A percentile compares a stretch with the other conserved stretches of the same genome.
These are phyloP conservation scores for Cavia aperea DNA, from an alignment of 2,113 vertebrate genomes.

Conservation along the genomic window DNA sequence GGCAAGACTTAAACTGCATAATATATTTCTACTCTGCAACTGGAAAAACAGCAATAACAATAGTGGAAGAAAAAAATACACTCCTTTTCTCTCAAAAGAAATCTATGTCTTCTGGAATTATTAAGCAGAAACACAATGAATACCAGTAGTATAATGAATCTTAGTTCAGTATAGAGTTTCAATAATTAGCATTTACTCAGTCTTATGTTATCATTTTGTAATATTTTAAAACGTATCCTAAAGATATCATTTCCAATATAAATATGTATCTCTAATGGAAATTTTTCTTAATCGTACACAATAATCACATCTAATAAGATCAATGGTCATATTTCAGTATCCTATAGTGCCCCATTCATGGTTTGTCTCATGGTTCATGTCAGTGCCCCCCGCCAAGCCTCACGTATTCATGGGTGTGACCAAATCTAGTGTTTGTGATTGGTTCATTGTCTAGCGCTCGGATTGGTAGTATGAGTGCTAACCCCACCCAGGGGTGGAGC, in stretches of 20 bases:
- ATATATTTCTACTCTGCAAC: slow-evolving; percentile 35
- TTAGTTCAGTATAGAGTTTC: background rate
- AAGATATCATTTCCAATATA: slow-evolving; percentile 30
- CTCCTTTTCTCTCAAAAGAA: background rate
- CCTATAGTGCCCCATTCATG: background rate
- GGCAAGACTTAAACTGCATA: background rate
- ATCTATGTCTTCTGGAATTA: background rate
- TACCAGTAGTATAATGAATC: slow-evolving; percentile 12
- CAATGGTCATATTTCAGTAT: background rate
- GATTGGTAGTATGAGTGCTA: too few species aligned
- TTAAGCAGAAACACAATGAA: slow-evolving; percentile 38
- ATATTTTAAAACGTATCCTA: slow-evolving; percentile 43
- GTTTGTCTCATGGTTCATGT: background rate
- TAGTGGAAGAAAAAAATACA: background rate
- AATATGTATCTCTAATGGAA: background rate
- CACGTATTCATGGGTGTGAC: too few species aligned
- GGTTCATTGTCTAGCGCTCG: too few species aligned
- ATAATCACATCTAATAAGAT: slow-evolving; percentile 16
- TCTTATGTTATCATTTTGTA: slow-evolving; percentile 40
- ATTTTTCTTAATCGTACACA: background rate
- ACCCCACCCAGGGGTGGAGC: too few species aligned
- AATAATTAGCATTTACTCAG: background rate
- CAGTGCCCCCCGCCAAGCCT: too few species aligned
- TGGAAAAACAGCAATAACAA: slow-evolving; percentile 17
- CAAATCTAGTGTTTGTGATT: too few species aligned